Conservation (phyloP, 2,888 invertebrate species). For the Hoplodrina ambigua region DNA sequence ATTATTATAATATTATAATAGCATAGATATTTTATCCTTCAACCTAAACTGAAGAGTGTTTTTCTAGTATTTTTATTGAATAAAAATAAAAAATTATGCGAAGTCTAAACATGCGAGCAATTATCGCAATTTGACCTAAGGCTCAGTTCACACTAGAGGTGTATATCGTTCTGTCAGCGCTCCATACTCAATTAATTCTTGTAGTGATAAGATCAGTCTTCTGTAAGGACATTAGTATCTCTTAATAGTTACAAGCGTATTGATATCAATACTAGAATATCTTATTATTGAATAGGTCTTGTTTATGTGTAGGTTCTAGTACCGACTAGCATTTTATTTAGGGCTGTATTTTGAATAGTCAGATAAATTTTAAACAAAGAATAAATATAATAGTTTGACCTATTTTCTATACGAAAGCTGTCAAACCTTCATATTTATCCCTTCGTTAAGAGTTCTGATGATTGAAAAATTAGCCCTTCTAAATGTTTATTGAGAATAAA, state of each 20-base stretch:
- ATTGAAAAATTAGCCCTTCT: too few relatives aligned
- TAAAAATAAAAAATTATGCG: too few relatives aligned
- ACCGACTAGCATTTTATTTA: neutral
- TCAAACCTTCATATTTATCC: too few relatives aligned
- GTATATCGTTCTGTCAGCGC: conserved; percentile 16
- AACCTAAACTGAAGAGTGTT: neutral
- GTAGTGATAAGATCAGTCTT: conserved; percentile 41
- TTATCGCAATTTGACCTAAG: conserved; percentile 42
- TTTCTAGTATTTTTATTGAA: neutral
- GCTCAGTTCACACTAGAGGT: conserved; percentile 27
- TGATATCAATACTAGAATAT: conserved; percentile 19
- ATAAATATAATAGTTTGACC: too few relatives aligned
- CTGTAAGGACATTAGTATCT: conserved; percentile 4
- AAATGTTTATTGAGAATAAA: too few relatives aligned
- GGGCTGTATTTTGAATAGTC: too few relatives aligned
- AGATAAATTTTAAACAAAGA: too few relatives aligned
- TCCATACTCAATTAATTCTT: conserved; percentile 31
- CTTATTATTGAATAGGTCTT: neutral
- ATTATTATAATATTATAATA: too few relatives aligned
- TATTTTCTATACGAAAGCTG: too few relatives aligned
- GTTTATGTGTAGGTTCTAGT: neutral
- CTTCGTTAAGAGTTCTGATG: too few relatives aligned
- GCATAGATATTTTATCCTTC: neutral
- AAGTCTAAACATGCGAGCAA: too few relatives aligned
- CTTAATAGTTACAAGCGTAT: conserved; percentile 11